These are phyloP conservation scores for Drosophila saltans DNA, from an alignment of 1,140 invertebrate species.

Conservation along the genomic window DNA sequence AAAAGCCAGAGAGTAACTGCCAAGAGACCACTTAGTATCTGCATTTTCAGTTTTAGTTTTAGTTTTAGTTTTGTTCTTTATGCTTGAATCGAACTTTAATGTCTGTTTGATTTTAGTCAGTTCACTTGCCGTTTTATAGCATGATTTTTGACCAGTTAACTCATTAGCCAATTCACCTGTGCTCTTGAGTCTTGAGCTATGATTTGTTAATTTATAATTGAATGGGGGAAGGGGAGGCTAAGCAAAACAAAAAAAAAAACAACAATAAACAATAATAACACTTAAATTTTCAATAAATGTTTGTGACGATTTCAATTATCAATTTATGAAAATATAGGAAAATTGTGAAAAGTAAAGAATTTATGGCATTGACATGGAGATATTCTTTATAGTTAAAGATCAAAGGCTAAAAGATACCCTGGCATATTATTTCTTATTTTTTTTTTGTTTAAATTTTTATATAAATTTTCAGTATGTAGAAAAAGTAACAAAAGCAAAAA, in stretches of 20 bases:
- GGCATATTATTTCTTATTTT: too few relatives aligned
- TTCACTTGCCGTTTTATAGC: conserved; percentile 51
- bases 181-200: neutral
- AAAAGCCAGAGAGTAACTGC: conserved; percentile 35
- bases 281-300: neutral
- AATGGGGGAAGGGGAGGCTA: neutral
- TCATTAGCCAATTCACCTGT: conserved; percentile 9
- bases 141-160: neutral
- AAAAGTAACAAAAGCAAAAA: too few relatives aligned
- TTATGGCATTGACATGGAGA: too few relatives aligned
- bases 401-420: too few relatives aligned
- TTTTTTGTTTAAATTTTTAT: too few relatives aligned
- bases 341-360: too few relatives aligned
- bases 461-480: too few relatives aligned
- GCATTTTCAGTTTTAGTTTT: conserved; percentile 33
- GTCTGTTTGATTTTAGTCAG: conserved; percentile 58
- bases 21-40: conserved; percentile 46
- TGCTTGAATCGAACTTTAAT: conserved; percentile 36
- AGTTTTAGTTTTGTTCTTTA: conserved; percentile 23
- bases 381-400: too few relatives aligned
- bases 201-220: conserved; percentile 7
- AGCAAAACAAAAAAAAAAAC: neutral
- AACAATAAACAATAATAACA: neutral
- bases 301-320: neutral
- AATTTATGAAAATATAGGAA: too few relatives aligned